phyloP scores from a whole-genome alignment of 2,888 invertebrate species.

The Mellilla xanthometata region DNA sequence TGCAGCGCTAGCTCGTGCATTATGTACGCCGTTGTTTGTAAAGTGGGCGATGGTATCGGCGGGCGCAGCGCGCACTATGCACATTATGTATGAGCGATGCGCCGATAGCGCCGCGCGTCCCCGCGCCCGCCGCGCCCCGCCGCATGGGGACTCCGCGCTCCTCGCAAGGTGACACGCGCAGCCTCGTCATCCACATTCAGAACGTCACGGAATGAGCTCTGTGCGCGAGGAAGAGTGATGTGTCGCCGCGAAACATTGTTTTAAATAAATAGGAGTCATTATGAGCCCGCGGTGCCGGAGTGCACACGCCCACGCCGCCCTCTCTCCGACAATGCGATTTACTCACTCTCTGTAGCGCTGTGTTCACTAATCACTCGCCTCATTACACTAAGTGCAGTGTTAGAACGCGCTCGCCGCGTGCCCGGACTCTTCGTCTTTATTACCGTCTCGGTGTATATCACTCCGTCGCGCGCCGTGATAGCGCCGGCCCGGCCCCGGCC shows the following conservation, averaged over 20 bases:
- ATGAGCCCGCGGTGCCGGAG: slow-evolving; percentile 38
- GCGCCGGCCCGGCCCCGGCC: no score
- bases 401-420: slow-evolving; percentile 21
- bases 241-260: slow-evolving; percentile 32
- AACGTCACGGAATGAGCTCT: no score
- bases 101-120: slow-evolving; percentile 23
- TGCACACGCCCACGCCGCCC: slow-evolving; percentile 23
- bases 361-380: no score
- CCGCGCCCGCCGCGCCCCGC: not conserved
- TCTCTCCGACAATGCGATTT: no score
- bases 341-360: no score
- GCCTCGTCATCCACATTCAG: no score
- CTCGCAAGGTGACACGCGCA: no score
- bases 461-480: no score
- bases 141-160: no score
- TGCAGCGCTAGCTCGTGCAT: not conserved
- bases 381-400: no score
- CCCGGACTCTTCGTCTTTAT: slow-evolving; percentile 18
- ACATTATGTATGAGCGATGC: slow-evolving; percentile 37
- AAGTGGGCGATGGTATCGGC: slow-evolving; percentile 1
- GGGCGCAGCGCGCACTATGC: slow-evolving; percentile 28
- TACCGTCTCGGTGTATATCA: no score
- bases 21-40: slow-evolving; percentile 12
- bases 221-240: slow-evolving; percentile 32
- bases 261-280: slow-evolving; percentile 30